Percentiles rank a stretch among this genome's conserved stretches.
Conservation (phyloP, 2,797 vertebrate species). For the Malurus splendens region DNA sequence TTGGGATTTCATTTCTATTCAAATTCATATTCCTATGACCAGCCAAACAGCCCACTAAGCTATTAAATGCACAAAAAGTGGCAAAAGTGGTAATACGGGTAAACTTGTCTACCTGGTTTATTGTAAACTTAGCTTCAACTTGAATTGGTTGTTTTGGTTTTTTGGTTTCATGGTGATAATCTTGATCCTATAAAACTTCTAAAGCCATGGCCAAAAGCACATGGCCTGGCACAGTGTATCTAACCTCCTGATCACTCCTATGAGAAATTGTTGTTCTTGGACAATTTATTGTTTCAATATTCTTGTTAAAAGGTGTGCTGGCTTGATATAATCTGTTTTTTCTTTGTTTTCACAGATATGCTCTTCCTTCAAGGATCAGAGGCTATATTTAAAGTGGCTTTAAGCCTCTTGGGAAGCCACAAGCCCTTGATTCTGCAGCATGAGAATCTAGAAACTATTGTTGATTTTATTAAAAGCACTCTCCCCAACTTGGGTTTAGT, state of each 20-base stretch:
- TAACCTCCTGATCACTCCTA: neutral
- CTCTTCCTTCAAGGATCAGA: conserved; percentile 94
- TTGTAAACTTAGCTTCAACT: neutral
- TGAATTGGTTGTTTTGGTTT: neutral
- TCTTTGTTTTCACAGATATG: conserved; percentile 81
- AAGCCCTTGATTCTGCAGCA: conserved; percentile 96
- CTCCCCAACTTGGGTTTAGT: conserved; percentile 94
- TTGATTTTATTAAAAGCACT: conserved; percentile 96
- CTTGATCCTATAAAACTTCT: neutral
- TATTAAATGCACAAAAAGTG: neutral
- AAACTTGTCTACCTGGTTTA: neutral
- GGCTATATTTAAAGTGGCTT: conserved; percentile 94
- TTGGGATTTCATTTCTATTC: neutral
- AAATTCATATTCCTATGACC: neutral
- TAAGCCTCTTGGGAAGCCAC: conserved; percentile 94
- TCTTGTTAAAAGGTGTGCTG: neutral
- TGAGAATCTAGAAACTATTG: conserved; percentile 93
- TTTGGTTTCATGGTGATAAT: neutral
- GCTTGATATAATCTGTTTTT: neutral
- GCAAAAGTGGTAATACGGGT: neutral
- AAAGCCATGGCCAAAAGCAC: neutral
- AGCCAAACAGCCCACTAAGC: neutral
- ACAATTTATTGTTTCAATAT: neutral
- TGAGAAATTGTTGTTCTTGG: neutral
- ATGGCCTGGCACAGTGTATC: neutral